A percentile compares a stretch with the other conserved stretches of the same genome.
phyloP scores from a whole-genome alignment of 2,888 invertebrate species.

The Heliconius cydno region DNA sequence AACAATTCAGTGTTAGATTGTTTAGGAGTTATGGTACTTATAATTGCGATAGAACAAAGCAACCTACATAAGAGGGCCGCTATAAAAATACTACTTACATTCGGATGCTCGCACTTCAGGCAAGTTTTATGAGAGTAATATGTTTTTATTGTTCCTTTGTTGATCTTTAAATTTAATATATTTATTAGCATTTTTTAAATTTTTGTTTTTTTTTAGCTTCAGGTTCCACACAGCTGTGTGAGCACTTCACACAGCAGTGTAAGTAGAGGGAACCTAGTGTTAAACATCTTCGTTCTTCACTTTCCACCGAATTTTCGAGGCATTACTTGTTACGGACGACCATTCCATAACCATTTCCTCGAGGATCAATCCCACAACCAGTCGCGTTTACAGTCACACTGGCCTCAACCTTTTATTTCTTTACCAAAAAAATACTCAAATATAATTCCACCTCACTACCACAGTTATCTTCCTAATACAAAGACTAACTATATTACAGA shows the following conservation, averaged over 20 bases:
- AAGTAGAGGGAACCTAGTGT: background rate
- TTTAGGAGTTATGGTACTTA: conserved; percentile 63
- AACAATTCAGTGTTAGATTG: conserved; percentile 63
- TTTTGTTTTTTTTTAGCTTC: too few relatives aligned
- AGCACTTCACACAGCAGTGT: too few relatives aligned
- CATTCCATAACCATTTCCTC: too few relatives aligned
- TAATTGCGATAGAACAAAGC: conserved; percentile 63
- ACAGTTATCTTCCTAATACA: background rate
- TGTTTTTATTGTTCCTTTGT: conserved; percentile 3
- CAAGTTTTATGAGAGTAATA: conserved; percentile 42
- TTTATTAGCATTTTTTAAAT: background rate
- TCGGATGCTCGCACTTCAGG: conserved; percentile 75
- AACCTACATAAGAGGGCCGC: conserved; percentile 62
- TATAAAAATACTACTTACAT: conserved; percentile 61
- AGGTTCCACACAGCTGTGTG: too few relatives aligned
- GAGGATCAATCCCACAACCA: too few relatives aligned
- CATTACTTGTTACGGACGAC: too few relatives aligned
- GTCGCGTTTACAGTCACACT: too few relatives aligned
- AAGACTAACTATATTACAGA: conserved; percentile 56
- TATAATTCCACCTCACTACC: too few relatives aligned
- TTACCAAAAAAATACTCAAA: background rate
- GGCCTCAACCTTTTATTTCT: background rate
- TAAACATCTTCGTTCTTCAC: too few relatives aligned
- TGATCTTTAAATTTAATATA: background rate
- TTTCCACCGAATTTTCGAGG: too few relatives aligned